A percentile compares a stretch with the other conserved stretches of the same genome.
Conservation (phyloP, 1,140 invertebrate genomes). For the Calliphora vicina region DNA sequence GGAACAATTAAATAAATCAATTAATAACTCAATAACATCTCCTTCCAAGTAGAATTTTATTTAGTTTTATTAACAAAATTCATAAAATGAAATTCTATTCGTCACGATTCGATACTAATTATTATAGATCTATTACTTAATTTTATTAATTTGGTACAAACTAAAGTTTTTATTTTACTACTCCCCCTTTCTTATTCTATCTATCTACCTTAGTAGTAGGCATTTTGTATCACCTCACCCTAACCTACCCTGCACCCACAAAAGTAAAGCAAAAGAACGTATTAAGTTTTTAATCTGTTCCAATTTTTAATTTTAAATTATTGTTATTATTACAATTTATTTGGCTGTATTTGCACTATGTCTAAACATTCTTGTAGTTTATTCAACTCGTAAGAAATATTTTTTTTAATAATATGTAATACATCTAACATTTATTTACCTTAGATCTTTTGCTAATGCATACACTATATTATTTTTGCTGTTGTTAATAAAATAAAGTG, state of each 20-base stretch:
- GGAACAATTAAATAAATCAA: slow-evolving; percentile 53
- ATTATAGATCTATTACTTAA: background rate
- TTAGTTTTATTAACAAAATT: slow-evolving; percentile 3
- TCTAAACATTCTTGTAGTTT: slow-evolving; percentile 10
- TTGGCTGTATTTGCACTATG: background rate
- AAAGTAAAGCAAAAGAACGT: background rate
- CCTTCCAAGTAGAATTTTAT: slow-evolving; percentile 46
- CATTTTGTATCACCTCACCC: background rate
- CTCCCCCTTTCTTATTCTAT: background rate
- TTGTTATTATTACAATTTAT: background rate
- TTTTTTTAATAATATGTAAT: background rate
- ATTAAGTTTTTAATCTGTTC: background rate
- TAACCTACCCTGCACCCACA: background rate
- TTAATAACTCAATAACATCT: slow-evolving; percentile 51
- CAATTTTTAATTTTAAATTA: background rate
- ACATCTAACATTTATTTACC: background rate
- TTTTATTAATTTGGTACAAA: slow-evolving; percentile 2
- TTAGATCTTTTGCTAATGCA: background rate
- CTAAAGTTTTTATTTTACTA: background rate
- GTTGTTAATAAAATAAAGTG: background rate
- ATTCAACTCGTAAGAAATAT: background rate
- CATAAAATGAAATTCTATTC: background rate
- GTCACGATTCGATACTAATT: background rate
- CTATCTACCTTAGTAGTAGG: background rate
- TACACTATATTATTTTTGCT: background rate